Evolutionary conservation across 2,888 invertebrate species (phyloP), one percentile per base, ranked within the genome.

Genomic region (Scaptomyza polygonia): DNA sequence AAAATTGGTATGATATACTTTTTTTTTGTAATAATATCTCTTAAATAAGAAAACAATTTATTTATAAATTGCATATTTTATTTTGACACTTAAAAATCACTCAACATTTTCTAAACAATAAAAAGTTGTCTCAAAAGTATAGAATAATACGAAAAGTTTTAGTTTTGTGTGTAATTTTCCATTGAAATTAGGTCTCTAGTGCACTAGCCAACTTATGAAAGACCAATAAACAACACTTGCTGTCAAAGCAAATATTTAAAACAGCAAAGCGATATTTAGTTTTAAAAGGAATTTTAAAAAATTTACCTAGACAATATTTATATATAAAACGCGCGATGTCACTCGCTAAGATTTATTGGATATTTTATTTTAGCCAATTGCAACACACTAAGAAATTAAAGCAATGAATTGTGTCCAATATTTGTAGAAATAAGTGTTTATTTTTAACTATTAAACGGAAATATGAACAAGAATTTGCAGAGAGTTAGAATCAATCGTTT

Each of bases 401-500:
- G 9, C 18, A 48, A 32, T 59, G 43, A 47, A 64, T 8, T 18
- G 14, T 39, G 14, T 39, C 8, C 12, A 16, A 27, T 4, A 52
- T 14, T 11, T 11, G 21, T 59, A 21, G 34, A 29, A 47, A 54
- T 29, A 30, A 18, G 27, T 30, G 49, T 39, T 25, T 21, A 21
- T 64, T 52, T 75, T 49, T 44, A 53, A 39, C 53, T 42, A 54
- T 49, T 18, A 57, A 65, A 55, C 80, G 72, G 59, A 71, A 71
- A 65, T 54, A 32, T 12, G 7, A 9, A 21, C 14, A 54, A 34
- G 49, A 53, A 49, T 63, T 39, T 54, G 43, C 51, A 18, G 9
- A 27, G 3, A 32, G 5, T 16, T 43, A 7, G 27, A 39, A 36
- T 30, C 16, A 34, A 11, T 18, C 3, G 32, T 42, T 51, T 34